These are phyloP conservation scores for Siphamia tubifer DNA, from an alignment of 2,113 vertebrate genomes.

Conservation along the genomic window DNA sequence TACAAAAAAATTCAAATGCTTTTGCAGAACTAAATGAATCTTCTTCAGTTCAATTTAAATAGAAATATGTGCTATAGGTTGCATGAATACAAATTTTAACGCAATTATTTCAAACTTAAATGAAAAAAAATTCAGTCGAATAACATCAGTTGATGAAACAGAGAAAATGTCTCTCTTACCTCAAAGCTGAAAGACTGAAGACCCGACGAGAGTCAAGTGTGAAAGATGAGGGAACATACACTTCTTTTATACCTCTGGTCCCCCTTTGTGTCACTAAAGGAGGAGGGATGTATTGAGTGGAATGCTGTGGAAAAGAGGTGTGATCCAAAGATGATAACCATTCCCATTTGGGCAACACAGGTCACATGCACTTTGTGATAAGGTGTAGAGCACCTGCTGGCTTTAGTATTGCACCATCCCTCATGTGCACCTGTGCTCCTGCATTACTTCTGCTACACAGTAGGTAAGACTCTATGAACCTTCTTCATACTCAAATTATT, in stretches of 20 bases:
- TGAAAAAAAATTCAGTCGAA: not conserved
- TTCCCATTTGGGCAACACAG: slow-evolving; percentile 46
- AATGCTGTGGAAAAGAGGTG: slow-evolving; percentile 58
- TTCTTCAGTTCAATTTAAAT: not conserved
- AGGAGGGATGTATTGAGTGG: slow-evolving; percentile 59
- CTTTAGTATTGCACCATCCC: slow-evolving; percentile 12
- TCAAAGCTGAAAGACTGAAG: not conserved
- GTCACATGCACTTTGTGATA: slow-evolving; percentile 49
- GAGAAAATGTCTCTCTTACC: slow-evolving; percentile 38
- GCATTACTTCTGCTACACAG: not conserved
- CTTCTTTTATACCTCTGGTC: slow-evolving; percentile 70
- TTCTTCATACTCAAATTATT: not conserved
- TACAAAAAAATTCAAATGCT: not conserved
- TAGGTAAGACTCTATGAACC: slow-evolving; percentile 49
- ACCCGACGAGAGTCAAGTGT: slow-evolving; percentile 1
- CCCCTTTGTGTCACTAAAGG: slow-evolving; percentile 37
- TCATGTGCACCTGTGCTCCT: slow-evolving; percentile 18
- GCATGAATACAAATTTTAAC: not conserved
- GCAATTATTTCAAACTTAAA: not conserved
- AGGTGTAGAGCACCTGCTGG: slow-evolving; percentile 20
- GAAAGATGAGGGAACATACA: slow-evolving; percentile 11
- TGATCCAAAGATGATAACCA: slow-evolving; percentile 46
- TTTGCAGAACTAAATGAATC: too few relatives aligned
- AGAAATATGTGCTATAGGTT: not conserved
- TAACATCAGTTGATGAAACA: not conserved